These are phyloP conservation scores for Miichthys miiuy DNA, from an alignment of 2,797 vertebrate species.

Conservation along the genomic window DNA sequence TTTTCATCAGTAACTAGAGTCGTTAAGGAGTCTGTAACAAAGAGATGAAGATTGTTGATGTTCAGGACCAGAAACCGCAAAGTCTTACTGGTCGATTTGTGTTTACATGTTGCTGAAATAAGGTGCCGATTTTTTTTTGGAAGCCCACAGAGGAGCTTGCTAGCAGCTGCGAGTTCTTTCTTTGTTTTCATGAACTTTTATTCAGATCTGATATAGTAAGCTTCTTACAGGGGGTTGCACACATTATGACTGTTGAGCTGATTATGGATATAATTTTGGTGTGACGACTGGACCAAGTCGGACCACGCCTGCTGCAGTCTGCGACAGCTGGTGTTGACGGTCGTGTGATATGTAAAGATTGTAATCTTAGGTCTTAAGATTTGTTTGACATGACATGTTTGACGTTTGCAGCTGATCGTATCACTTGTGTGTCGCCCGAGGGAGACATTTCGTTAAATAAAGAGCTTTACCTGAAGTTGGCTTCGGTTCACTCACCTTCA, in stretches of 20 bases:
- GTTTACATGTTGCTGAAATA: slow-evolving; percentile 29
- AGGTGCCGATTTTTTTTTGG: neutral
- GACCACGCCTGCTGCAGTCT: neutral
- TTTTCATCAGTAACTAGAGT: slow-evolving; percentile 33
- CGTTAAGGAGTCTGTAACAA: slow-evolving; percentile 18
- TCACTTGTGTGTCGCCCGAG: neutral
- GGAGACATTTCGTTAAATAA: neutral
- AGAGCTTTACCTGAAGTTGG: neutral
- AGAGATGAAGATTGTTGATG: slow-evolving; percentile 19
- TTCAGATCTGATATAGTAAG: neutral
- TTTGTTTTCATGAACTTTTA: slow-evolving; percentile 7
- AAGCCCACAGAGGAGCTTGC: neutral
- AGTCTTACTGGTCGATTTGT: slow-evolving; percentile 12
- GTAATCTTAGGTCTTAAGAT: neutral
- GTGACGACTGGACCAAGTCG: neutral
- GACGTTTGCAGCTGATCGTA: neutral
- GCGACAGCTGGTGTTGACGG: neutral
- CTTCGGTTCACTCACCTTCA: too few species aligned
- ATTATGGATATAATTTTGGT: neutral
- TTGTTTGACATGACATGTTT: neutral
- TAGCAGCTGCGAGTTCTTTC: neutral
- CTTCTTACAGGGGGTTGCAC: neutral
- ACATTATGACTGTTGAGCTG: neutral
- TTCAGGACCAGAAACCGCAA: neutral
- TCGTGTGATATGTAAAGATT: neutral